Evolutionary conservation across 2,888 invertebrate species (phyloP).

Genomic region (Mesorhabditis sp.): DNA sequence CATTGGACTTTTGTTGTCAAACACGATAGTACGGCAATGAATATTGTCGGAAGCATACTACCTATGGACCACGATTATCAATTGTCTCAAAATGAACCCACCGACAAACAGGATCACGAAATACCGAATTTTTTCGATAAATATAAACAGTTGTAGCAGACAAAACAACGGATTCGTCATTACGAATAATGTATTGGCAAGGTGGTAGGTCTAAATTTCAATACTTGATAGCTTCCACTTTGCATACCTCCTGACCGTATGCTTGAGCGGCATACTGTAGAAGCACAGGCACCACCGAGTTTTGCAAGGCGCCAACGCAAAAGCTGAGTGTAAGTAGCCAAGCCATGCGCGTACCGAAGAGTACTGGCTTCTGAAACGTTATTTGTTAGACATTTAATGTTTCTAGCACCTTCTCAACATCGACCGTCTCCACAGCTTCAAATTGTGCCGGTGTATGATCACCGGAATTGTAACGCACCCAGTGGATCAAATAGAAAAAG

Average conservation of each 20-base stretch:
- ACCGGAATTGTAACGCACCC: slow-evolving; percentile 3
- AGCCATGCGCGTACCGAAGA: background rate
- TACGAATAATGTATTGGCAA: slow-evolving; percentile 3
- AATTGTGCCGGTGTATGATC: slow-evolving; percentile 4
- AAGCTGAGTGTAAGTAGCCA: background rate
- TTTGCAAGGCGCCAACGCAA: slow-evolving; percentile 4
- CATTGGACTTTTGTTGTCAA: background rate
- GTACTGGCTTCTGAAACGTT: background rate
- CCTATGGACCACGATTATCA: background rate
- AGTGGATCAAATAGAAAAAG: slow-evolving; percentile 1
- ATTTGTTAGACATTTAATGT: background rate
- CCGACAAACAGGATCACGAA: background rate
- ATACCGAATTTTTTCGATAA: background rate
- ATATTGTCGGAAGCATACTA: background rate
- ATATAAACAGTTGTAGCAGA: background rate
- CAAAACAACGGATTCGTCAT: slow-evolving; percentile 5
- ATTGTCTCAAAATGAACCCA: background rate
- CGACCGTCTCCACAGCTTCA: background rate
- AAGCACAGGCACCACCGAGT: slow-evolving; percentile 2
- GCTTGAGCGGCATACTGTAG: slow-evolving; percentile 6
- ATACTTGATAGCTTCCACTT: background rate
- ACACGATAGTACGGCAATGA: background rate
- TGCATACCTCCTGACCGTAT: background rate
- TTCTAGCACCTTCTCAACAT: background rate
- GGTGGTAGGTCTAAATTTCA: background rate